Percentiles rank a stretch among this genome's conserved stretches.
Conservation (phyloP, 2,888 invertebrate genomes). For the Gonocerus acuteangulatus region DNA sequence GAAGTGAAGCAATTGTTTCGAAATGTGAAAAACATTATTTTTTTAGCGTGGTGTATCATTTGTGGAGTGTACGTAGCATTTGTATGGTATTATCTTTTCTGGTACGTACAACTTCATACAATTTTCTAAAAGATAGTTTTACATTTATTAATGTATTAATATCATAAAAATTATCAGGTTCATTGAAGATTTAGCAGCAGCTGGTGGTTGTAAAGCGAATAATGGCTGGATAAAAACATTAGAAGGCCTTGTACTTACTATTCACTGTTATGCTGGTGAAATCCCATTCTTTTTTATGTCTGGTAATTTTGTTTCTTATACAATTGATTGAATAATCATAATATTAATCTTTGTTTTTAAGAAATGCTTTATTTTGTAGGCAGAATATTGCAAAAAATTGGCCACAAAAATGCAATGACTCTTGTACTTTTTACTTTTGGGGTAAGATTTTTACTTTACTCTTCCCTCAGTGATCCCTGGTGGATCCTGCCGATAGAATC, state of each 20-base stretch:
- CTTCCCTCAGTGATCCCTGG: conserved; percentile 72
- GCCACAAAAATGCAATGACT: conserved; percentile 75
- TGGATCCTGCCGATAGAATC: conserved; percentile 76
- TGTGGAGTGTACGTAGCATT: conserved; percentile 30
- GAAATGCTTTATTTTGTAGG: conserved; percentile 45
- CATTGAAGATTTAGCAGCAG: conserved; percentile 23
- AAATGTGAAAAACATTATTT: conserved; percentile 27
- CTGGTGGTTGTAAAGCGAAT: conserved; percentile 11
- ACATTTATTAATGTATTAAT: background rate
- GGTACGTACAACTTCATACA: conserved; percentile 26
- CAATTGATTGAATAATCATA: background rate
- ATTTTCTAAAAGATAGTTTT: background rate
- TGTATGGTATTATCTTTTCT: conserved; percentile 32
- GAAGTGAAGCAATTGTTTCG: conserved; percentile 13
- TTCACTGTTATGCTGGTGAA: conserved; percentile 45
- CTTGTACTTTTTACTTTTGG: conserved; percentile 72
- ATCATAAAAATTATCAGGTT: conserved; percentile 12
- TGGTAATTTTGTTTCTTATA: conserved; percentile 35
- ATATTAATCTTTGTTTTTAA: background rate
- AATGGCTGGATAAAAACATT: conserved; percentile 45
- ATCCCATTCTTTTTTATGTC: conserved; percentile 45
- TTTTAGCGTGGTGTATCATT: conserved; percentile 30
- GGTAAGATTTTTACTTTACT: conserved; percentile 75
- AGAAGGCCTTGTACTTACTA: conserved; percentile 43
- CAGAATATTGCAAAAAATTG: conserved; percentile 65